Percentiles rank a stretch among this genome's conserved stretches.
These are phyloP conservation scores for Helogale parvula DNA, from an alignment of 2,113 vertebrate genomes.

Conservation along the genomic window DNA sequence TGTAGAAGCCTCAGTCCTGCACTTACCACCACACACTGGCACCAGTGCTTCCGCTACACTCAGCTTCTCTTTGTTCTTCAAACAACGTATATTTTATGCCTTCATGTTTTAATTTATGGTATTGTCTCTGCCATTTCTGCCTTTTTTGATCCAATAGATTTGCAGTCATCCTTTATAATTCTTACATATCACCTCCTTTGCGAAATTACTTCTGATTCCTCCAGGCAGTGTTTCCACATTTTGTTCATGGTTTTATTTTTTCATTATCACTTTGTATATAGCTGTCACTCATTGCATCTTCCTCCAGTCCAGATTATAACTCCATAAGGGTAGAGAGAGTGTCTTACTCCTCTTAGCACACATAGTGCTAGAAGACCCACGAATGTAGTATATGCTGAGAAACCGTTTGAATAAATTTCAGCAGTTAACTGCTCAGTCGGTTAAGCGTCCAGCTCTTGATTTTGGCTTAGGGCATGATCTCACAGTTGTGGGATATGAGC, in stretches of 20 bases:
- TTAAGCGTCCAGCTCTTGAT: too few species aligned
- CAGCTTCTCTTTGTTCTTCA: neutral
- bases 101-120: neutral
- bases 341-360: neutral
- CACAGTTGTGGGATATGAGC: too few species aligned
- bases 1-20: neutral
- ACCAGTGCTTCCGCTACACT: neutral
- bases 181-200: neutral
- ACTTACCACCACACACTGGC: neutral
- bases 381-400: neutral
- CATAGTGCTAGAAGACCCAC: neutral
- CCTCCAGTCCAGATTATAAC: neutral
- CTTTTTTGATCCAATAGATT: neutral
- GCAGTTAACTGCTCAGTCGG: too few species aligned
- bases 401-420: constrained; percentile 25
- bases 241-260: neutral
- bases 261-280: neutral
- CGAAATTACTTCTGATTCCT: neutral
- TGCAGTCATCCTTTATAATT: neutral
- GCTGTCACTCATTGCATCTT: neutral
- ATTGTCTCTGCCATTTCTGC: neutral
- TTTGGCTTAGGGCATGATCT: too few species aligned
- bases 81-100: neutral
- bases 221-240: neutral
- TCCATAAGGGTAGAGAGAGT: neutral